These are phyloP conservation scores for Uropetala carovei DNA, from an alignment of 2,888 invertebrate genomes.

Conservation along the genomic window DNA sequence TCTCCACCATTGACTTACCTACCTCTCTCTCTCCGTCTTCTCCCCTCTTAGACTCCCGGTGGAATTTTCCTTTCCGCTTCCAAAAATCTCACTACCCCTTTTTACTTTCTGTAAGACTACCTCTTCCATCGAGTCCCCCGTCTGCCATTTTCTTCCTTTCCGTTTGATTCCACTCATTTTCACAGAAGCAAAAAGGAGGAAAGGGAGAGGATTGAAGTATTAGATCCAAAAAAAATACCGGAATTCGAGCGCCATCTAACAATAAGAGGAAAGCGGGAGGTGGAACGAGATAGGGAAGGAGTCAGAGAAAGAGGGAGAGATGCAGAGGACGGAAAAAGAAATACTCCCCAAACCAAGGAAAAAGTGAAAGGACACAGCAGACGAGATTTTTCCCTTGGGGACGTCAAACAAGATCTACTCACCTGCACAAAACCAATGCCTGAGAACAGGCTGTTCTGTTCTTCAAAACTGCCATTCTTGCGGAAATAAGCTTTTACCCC, in stretches of 20 bases:
- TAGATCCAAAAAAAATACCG: not conserved
- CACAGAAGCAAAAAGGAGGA: not conserved
- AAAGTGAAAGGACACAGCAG: constrained; percentile 23
- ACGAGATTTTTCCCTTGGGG: constrained; percentile 40
- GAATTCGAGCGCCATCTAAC: not conserved
- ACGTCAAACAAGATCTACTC: not conserved
- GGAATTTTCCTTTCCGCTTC: too few relatives aligned
- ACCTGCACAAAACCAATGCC: not conserved
- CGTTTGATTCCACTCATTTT: not conserved
- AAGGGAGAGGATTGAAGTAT: not conserved
- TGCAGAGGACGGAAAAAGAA: not conserved
- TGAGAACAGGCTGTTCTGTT: not conserved
- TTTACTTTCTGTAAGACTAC: too few relatives aligned
- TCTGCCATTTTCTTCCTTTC: too few relatives aligned
- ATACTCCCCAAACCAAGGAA: not conserved
- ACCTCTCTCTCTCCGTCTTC: too few relatives aligned
- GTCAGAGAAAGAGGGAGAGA: not conserved
- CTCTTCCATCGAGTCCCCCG: too few relatives aligned
- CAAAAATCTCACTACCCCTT: too few relatives aligned
- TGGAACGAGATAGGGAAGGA: not conserved
- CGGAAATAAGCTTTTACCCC: not conserved
- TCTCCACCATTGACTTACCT: too few relatives aligned
- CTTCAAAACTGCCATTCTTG: not conserved
- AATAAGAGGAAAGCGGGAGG: not conserved
- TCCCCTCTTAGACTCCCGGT: too few relatives aligned